Percentiles rank a stretch among this genome's conserved stretches.
Evolutionary conservation across 2,113 vertebrate genomes (phyloP).

Genomic region (Forbesichthys papilliferus): DNA sequence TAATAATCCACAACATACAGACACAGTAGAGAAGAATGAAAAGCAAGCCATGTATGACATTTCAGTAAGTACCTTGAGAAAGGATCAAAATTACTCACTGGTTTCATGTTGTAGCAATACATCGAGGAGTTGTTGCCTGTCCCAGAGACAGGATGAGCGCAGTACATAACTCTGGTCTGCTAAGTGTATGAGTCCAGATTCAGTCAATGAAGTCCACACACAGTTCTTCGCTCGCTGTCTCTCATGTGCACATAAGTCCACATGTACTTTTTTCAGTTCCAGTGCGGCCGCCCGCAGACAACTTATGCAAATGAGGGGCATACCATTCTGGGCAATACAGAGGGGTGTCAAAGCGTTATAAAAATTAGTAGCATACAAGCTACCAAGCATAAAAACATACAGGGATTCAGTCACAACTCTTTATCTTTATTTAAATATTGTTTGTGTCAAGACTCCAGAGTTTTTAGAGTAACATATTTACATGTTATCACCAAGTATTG

Average conservation of each 20-base stretch:
- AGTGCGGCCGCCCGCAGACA: slow-evolving; percentile 85
- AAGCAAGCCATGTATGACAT: background rate
- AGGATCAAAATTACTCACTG: slow-evolving; percentile 77
- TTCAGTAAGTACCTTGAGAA: background rate
- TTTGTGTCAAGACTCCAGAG: background rate
- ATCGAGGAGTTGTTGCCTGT: slow-evolving; percentile 87
- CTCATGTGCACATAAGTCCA: slow-evolving; percentile 58
- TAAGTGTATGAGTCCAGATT: slow-evolving; percentile 58
- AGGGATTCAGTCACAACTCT: no score
- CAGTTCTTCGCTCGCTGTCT: slow-evolving; percentile 65
- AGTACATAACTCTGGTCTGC: slow-evolving; percentile 86
- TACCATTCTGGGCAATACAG: slow-evolving; percentile 79
- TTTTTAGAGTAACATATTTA: background rate
- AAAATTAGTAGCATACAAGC: background rate
- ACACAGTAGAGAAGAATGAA: background rate
- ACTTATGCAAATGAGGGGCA: slow-evolving; percentile 93
- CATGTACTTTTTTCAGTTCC: slow-evolving; percentile 76
- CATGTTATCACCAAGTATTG: background rate
- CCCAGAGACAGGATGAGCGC: slow-evolving; percentile 88
- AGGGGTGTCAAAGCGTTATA: slow-evolving; percentile 59
- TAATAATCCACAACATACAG: background rate
- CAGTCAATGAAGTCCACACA: slow-evolving; percentile 65
- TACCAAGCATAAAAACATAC: background rate
- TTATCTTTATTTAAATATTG: background rate
- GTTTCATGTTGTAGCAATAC: slow-evolving; percentile 96